Base-by-base conservation (phyloP, 35 echinoderm and acorn worm species). In the Ptychodera flava region DNA sequence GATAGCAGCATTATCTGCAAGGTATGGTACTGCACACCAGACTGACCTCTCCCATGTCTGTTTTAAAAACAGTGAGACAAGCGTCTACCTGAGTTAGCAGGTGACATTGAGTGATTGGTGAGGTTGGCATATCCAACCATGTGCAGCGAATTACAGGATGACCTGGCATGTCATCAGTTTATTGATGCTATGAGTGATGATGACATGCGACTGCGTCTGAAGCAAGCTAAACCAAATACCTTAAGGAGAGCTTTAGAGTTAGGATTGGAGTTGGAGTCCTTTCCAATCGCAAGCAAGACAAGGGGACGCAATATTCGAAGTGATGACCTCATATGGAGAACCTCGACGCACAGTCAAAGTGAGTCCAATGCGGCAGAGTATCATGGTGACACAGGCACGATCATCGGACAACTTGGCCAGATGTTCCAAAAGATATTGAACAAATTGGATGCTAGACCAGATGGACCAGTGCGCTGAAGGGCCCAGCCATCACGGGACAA, bases 11-110 rank as follows among this genome's bases (percentile, higher is more conserved):
- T 34, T 84, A 32, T 32, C 75, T 2, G 36, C 31, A 28, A 76
- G 88, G 30, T 84, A 77, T 36, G 76, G 88, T 89, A 80, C 81
- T 27, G 29, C 88, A 0, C 52, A 89, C 28, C 88, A 89, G 36
- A 89, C 16, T 32, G 85, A 86, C 16, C 37, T 78, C 29, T 86
- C 12, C 37, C 1, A 34, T 16, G 52, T 64, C 45, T 33, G 1
- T 38, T 35, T 92, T 16, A 79, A 85, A 76, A 92, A 88, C 37
- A 37, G 86, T 34, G 31, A 16, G 85, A 80, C 35, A 76, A 87
- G 36, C 79, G 31, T 16, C 78, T 88, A 14, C 86, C 78, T 1
- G 78, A 79, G 38, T 33, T 34, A 35, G 86, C 91, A 28, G 86
- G 83, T 30, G 82, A 77, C 32, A 64, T 92, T 22, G 14, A 76